These are phyloP conservation scores for Drosophila paulistorum DNA, from an alignment of 1,140 invertebrate genomes.

Conservation along the genomic window DNA sequence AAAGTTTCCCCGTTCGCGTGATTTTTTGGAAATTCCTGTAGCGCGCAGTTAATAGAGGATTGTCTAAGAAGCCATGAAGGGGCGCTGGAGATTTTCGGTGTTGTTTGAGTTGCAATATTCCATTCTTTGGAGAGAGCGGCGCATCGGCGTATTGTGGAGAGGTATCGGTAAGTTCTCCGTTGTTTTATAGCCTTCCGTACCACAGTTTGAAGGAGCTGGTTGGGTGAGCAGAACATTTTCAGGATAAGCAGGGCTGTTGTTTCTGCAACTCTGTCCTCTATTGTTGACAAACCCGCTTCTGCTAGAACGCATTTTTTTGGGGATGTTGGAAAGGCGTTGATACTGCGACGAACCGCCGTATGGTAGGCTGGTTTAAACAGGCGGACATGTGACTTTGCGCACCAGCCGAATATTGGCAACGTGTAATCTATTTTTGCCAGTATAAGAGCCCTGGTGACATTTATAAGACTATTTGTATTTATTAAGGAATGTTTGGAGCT, in stretches of 20 bases:
- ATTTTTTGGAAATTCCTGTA: constrained; percentile 21
- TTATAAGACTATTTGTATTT: constrained; percentile 6
- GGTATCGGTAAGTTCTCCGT: constrained; percentile 16
- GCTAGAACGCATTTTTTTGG: constrained; percentile 10
- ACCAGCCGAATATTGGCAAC: too few species aligned
- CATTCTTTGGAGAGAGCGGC: constrained; percentile 15
- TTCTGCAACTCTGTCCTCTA: constrained; percentile 25
- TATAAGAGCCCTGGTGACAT: too few species aligned
- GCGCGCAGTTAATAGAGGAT: constrained; percentile 18
- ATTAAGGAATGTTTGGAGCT: constrained; percentile 9
- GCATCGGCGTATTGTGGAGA: constrained; percentile 11
- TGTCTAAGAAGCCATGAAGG: constrained; percentile 14
- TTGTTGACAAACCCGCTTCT: constrained; percentile 16
- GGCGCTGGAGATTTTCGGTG: constrained; percentile 5
- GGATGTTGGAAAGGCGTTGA: constrained; percentile 1
- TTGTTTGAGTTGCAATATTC: constrained; percentile 8
- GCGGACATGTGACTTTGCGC: constrained; percentile 2
- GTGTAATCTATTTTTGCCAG: too few species aligned
- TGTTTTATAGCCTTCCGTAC: too few species aligned
- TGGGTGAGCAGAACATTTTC: constrained; percentile 8
- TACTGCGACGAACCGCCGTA: constrained; percentile 2
- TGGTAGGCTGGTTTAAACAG: not conserved
- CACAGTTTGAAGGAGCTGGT: constrained; percentile 4
- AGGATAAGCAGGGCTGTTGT: constrained; percentile 13
- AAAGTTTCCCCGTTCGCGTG: constrained; percentile 19